Evolutionary conservation across 2,888 invertebrate genomes (phyloP), one percentile per base, ranked within the genome.

Genomic region (Cerastis leucographa): DNA sequence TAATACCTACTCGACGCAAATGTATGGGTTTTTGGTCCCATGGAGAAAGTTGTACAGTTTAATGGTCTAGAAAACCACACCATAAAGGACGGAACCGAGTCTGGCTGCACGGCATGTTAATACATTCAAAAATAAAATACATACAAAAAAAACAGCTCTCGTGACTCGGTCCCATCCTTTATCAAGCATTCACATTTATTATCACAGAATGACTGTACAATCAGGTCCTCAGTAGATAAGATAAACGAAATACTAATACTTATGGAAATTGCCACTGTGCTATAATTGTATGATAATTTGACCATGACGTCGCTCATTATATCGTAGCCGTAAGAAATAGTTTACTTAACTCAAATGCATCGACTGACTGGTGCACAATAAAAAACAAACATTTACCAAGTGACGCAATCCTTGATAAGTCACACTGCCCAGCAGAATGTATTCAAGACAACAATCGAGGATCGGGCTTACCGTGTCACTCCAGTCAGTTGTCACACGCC

Each of bases 171-270:
- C 49, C 19, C 7, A 19, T 49, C 7, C 49, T 19, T 49, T 49
- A 6, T n/a, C n/a, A n/a, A n/a, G n/a, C n/a, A n/a, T n/a, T n/a
- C n/a, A n/a, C n/a, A n/a, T n/a, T n/a, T n/a, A 44, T 44, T 44
- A 44, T 1, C 14, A 44, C 44, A 44, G 1, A 44, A 54, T 54
- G 51, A n/a, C 11, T 54, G n/a, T n/a, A n/a, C n/a, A 54, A 49
- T 54, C 54, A 54, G n/a, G 54, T 54, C n/a, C 11, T 54, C n/a
- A n/a, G 54, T n/a, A 54, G 54, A 54, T n/a, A 54, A 54, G n/a
- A n/a, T 54, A 54, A n/a, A 54, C n/a, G n/a, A 22, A 51, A 51
- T 22, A 9, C 51, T 51, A 46, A 14, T 46, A 46, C 46, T 5
- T 51, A 51, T 22, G 22, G 4, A 22, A 51, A 51, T 22, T 51